Conservation (phyloP, 35 echinoderm and acorn worm genomes). For the Ptychodera flava region DNA sequence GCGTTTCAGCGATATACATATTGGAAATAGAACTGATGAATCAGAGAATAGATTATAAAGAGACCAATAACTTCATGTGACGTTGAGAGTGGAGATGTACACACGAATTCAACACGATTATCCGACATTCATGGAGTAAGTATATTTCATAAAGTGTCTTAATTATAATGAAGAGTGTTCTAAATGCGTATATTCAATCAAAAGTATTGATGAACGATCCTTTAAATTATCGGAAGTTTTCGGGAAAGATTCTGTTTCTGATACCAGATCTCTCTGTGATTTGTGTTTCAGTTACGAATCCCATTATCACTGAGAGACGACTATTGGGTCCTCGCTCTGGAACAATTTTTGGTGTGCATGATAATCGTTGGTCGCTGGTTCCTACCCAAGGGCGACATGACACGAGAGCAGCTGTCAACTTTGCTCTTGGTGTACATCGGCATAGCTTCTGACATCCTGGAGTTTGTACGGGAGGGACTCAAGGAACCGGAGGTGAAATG, state of each 20-base stretch:
- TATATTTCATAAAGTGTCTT: background rate
- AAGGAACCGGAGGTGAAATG: constrained; percentile 73
- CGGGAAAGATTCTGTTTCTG: background rate
- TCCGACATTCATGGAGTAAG: background rate
- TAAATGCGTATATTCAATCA: background rate
- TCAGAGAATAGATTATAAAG: background rate
- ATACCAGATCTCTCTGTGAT: background rate
- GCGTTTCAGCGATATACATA: background rate
- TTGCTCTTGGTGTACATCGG: constrained; percentile 95
- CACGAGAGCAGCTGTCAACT: constrained; percentile 88
- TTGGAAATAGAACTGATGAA: background rate
- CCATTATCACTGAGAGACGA: background rate
- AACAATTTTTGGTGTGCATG: background rate
- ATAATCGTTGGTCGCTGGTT: constrained; percentile 65
- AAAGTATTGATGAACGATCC: too few relatives aligned
- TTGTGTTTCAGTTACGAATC: background rate
- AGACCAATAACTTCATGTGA: background rate
- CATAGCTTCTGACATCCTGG: constrained; percentile 95
- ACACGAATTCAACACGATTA: background rate
- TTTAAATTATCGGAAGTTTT: too few relatives aligned
- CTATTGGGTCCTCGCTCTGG: background rate
- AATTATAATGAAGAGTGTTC: background rate
- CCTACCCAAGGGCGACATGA: constrained; percentile 74
- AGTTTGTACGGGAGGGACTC: constrained; percentile 83
- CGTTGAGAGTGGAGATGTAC: background rate